Evolutionary conservation across 1,140 invertebrate species (phyloP).

Genomic region (Drosophila neocordata): DNA sequence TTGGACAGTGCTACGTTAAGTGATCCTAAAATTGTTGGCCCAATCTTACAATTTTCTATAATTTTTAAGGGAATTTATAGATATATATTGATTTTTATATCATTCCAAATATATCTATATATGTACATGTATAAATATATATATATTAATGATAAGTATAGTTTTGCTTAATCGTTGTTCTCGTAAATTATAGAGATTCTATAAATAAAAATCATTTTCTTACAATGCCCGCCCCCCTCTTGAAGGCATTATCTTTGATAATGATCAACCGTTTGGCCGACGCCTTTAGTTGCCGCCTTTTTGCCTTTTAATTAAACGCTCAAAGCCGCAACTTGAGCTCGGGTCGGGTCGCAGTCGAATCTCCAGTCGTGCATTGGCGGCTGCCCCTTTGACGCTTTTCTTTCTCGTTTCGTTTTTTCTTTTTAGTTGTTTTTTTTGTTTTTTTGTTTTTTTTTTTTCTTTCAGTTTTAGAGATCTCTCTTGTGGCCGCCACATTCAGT

Average conservation of each 20-base stretch:
- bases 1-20: too few species aligned
- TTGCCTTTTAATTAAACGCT: constrained; percentile 73
- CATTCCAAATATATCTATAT: background rate
- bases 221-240: background rate
- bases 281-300: constrained; percentile 17
- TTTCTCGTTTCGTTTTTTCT: constrained; percentile 17
- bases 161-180: constrained; percentile 2
- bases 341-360: constrained; percentile 25
- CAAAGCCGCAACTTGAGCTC: constrained; percentile 56
- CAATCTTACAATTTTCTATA: too few species aligned
- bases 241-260: constrained; percentile 16
- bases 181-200: constrained; percentile 15
- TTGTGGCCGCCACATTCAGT: constrained; percentile 51
- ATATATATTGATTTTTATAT: too few species aligned
- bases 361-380: constrained; percentile 33
- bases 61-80: too few species aligned
- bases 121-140: background rate
- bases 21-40: too few species aligned
- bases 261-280: constrained; percentile 20
- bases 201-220: constrained; percentile 16
- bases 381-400: constrained; percentile 67
- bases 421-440: background rate
- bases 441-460: too few species aligned
- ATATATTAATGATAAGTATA: background rate
- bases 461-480: constrained; percentile 25